Evolutionary conservation across 2,888 invertebrate species (phyloP), one percentile per base, ranked within the genome.

Genomic region (Carabus problematicus): DNA sequence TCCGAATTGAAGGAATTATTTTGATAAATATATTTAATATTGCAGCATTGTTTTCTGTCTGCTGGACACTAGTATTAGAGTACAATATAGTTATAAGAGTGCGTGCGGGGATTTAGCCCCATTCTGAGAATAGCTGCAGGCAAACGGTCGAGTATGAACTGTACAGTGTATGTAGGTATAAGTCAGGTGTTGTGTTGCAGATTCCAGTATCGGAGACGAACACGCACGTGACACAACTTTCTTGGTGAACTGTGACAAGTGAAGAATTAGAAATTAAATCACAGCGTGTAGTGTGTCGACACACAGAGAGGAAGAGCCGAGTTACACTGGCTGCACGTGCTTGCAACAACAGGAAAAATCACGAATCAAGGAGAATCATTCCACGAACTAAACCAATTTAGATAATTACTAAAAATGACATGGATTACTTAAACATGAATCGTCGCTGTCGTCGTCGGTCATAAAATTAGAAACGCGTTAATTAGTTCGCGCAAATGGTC

Each of bases 331-430:
- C 29, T 14, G 40, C 56, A 39, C 56, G 56, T 56, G 56, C 19
- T 3, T 56, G 56, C 12, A 12, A 9, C 14, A 16, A 12, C 45
- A 45, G n/a, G 14, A 12, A 12, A 42, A 45, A 45, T 45, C n/a
- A 12, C 7, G 14, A 54, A 54, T 16, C 18, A 16, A 54, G 1
- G 18, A 12, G 19, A 19, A n/a, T 29, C 40, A 11, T 56, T 56
- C 56, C 29, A 19, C 7, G 56, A 56, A 45, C 45, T 11, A 45
- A 39, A 11, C 18, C 56, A 56, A 56, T 56, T 29, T 56, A 56
- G 18, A 39, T 56, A 56, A 56, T 56, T 56, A 56, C 3, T 19
- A 29, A 56, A 56, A 56, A 56, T 56, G 56, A 56, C 56, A 56
- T 39, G 29, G 56, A 56, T 56, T 56, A 9, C 19, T 56, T 40